phyloP scores from a whole-genome alignment of 1,140 invertebrate species.

The Aricia agestis region DNA sequence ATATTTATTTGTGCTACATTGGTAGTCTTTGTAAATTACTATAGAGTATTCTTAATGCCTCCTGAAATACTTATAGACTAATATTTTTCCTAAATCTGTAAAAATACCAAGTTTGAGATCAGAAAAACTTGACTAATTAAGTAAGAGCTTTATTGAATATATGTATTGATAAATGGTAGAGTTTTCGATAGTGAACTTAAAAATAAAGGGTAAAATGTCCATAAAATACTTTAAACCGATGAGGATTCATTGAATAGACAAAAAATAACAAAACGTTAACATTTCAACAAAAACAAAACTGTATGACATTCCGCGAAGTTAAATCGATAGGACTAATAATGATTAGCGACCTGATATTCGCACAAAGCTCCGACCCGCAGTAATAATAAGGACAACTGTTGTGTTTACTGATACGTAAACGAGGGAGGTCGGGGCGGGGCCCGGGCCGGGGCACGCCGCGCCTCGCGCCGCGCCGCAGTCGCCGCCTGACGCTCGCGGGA shows the following conservation, averaged over 20 bases:
- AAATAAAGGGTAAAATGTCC: too few species aligned
- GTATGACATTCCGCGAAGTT: slow-evolving; percentile 65
- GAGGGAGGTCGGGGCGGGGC: slow-evolving; percentile 47
- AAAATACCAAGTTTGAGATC: too few species aligned
- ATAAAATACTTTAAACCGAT: too few species aligned
- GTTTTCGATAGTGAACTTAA: too few species aligned
- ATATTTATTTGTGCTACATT: neutral
- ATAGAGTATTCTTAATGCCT: neutral
- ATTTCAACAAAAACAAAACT: slow-evolving; percentile 14
- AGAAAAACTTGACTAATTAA: too few species aligned
- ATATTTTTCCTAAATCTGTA: neutral
- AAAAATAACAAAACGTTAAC: neutral
- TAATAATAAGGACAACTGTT: slow-evolving; percentile 76
- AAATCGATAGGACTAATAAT: slow-evolving; percentile 71
- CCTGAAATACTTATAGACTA: neutral
- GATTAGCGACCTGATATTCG: slow-evolving; percentile 75
- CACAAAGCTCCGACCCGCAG: slow-evolving; percentile 72
- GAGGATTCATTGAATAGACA: neutral
- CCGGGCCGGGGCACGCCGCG: slow-evolving; percentile 33
- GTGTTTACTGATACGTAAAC: slow-evolving; percentile 75
- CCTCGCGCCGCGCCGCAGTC: slow-evolving; percentile 35
- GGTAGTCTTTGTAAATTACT: neutral
- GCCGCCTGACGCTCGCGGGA: slow-evolving; percentile 53
- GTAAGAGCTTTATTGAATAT: too few species aligned
- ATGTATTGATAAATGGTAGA: too few species aligned